These are phyloP conservation scores for Watersipora subatra DNA, from an alignment of 1,140 invertebrate genomes.

Conservation along the genomic window DNA sequence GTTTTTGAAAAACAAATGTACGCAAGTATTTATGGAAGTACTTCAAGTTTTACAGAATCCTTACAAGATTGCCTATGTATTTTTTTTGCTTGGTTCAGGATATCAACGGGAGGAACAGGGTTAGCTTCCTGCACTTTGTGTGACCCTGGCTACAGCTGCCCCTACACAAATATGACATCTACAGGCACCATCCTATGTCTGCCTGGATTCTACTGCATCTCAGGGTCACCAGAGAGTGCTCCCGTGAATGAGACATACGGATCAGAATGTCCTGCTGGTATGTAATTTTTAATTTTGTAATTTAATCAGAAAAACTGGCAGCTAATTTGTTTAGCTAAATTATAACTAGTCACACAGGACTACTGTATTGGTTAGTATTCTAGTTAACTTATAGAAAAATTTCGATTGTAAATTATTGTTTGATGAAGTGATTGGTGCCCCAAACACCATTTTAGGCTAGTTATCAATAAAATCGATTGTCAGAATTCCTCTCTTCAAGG, in stretches of 20 bases:
- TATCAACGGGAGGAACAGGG: not conserved
- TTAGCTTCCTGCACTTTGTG: conserved; percentile 15
- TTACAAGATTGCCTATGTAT: too few relatives aligned
- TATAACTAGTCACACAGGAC: too few relatives aligned
- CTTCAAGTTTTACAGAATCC: too few relatives aligned
- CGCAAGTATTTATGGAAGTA: too few relatives aligned
- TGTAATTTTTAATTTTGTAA: not conserved
- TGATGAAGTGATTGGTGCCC: not conserved
- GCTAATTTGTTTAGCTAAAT: too few relatives aligned
- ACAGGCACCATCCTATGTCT: conserved; percentile 17
- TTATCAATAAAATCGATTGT: too few relatives aligned
- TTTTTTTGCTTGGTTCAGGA: too few relatives aligned
- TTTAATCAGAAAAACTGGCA: not conserved
- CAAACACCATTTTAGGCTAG: not conserved
- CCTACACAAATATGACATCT: conserved; percentile 23
- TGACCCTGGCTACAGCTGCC: conserved; percentile 25
- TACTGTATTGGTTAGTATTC: too few relatives aligned
- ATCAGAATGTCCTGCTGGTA: conserved; percentile 30
- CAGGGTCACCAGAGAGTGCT: conserved; percentile 18
- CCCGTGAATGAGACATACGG: conserved; percentile 25
- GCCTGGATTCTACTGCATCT: conserved; percentile 27
- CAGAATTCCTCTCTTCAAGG: too few relatives aligned
- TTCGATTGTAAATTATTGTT: not conserved
- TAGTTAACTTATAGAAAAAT: too few relatives aligned
- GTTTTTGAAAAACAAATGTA: too few relatives aligned